Base-by-base conservation (phyloP, 2,888 invertebrate species). In the Amiota communis region DNA sequence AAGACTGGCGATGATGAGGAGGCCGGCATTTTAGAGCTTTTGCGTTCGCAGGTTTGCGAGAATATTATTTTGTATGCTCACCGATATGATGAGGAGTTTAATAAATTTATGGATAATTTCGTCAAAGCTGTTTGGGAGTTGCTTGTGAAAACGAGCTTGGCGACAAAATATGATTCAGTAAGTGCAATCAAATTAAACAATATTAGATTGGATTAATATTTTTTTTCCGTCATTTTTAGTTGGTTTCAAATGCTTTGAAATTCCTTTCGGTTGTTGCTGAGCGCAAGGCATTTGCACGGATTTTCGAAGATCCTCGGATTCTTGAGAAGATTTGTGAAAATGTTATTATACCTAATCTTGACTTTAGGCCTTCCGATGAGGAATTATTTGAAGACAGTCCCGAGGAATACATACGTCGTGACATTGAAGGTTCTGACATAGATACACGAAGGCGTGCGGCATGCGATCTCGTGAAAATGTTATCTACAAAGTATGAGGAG, bases 341-440 rank as follows among this genome's bases (percentile, higher is more conserved):
- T 89, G 97, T 99, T n/a, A 96, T 99, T 83, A 97, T 99, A 83
- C 98, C 99, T 0, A 99, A 99, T 88, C 96, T 99, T 93, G 96
- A 98, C 89, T 97, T 99, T 81, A 93, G 99, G 92, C 94, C 93
- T 71, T 95, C 97, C 0, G 99, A 99, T 90, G 95, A 97, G 89
- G 99, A 99, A 89, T 89, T 98, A 63, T 99, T 99, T 90, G 98
- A 98, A 89, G 98, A 99, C 88, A 99, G 98, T 87, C 97, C 99
- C 0, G 98, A 99, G 86, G 99, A 99, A 90, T 98, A 97, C 87
- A 97, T 98, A 76, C 92, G 97, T 4, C 92, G 98, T 48, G 99
- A 99, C 90, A 97, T 99, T 77, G 99, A 99, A 91, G 99, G 99
- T 8, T 98, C 98, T 10, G 99, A 99, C 90, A 95, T 98, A 76